phyloP scores from a whole-genome alignment of 2,888 invertebrate genomes.

The Listrodromus nycthemerus region DNA sequence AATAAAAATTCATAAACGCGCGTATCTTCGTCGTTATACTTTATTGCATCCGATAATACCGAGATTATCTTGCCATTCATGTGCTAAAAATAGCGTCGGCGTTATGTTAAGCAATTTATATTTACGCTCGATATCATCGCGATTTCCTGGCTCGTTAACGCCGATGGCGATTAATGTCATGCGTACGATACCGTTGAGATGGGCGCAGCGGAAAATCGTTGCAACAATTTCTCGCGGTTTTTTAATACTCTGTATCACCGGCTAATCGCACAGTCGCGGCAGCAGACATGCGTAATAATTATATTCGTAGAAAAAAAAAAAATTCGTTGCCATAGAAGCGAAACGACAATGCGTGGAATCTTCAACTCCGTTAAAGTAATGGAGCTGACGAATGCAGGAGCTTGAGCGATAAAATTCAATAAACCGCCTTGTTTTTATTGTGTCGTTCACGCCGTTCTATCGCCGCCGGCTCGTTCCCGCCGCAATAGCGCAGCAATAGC shows the following conservation, averaged over 20 bases:
- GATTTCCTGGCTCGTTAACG: slow-evolving; percentile 48
- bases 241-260: slow-evolving; percentile 28
- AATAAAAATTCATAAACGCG: background rate
- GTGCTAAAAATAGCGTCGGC: background rate
- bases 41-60: slow-evolving; percentile 15
- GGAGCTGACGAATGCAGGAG: slow-evolving; percentile 67
- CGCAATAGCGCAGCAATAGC: slow-evolving; percentile 21
- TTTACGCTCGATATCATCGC: slow-evolving; percentile 35
- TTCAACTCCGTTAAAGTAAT: slow-evolving; percentile 56
- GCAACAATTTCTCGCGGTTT: background rate
- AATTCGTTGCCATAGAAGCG: slow-evolving; percentile 29
- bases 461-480: slow-evolving; percentile 55
- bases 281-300: slow-evolving; percentile 21
- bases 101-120: slow-evolving; percentile 13
- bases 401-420: slow-evolving; percentile 65
- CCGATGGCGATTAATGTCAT: slow-evolving; percentile 43
- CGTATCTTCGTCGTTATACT: background rate
- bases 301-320: slow-evolving; percentile 36
- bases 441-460: slow-evolving; percentile 64
- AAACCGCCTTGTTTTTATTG: slow-evolving; percentile 67
- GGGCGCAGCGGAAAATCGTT: slow-evolving; percentile 22
- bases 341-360: slow-evolving; percentile 5
- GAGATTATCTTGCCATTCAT: background rate
- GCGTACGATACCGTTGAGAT: slow-evolving; percentile 3
- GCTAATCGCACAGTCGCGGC: slow-evolving; percentile 38